These are phyloP conservation scores for Picathartes gymnocephalus DNA, from an alignment of 2,113 vertebrate species.

Conservation along the genomic window DNA sequence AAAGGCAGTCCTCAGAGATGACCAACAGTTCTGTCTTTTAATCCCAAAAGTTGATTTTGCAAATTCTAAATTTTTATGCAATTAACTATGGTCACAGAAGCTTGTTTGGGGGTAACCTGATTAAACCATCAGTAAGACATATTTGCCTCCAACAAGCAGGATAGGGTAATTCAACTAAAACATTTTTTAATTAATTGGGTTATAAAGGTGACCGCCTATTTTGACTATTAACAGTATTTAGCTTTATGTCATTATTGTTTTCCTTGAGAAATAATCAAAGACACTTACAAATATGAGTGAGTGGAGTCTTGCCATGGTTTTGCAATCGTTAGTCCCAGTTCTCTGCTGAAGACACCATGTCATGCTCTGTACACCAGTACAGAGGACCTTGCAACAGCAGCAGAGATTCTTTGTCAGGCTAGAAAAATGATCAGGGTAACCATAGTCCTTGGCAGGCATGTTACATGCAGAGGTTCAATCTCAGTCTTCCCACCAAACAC, in stretches of 20 bases:
- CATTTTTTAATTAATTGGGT: not conserved
- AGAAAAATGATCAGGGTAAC: not conserved
- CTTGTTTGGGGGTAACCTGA: not conserved
- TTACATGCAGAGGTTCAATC: not conserved
- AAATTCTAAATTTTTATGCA: not conserved
- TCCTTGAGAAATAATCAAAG: not conserved
- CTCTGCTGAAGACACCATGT: not conserved
- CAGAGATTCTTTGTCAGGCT: not conserved
- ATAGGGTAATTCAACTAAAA: not conserved
- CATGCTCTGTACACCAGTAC: not conserved
- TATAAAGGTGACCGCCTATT: not conserved
- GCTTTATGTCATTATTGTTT: not conserved
- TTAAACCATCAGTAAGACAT: not conserved
- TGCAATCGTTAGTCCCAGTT: not conserved
- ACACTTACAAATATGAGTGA: not conserved
- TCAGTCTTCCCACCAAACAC: not conserved
- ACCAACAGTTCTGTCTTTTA: not conserved
- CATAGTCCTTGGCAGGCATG: too few species aligned
- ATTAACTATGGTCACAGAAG: not conserved
- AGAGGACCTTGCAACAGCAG: not conserved
- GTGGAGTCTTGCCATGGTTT: not conserved
- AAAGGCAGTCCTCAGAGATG: not conserved
- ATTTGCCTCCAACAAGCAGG: not conserved
- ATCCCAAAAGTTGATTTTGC: not conserved
- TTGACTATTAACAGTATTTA: not conserved